Evolutionary conservation across 2,113 vertebrate genomes (phyloP).

Genomic region (Cheilinus undulatus): DNA sequence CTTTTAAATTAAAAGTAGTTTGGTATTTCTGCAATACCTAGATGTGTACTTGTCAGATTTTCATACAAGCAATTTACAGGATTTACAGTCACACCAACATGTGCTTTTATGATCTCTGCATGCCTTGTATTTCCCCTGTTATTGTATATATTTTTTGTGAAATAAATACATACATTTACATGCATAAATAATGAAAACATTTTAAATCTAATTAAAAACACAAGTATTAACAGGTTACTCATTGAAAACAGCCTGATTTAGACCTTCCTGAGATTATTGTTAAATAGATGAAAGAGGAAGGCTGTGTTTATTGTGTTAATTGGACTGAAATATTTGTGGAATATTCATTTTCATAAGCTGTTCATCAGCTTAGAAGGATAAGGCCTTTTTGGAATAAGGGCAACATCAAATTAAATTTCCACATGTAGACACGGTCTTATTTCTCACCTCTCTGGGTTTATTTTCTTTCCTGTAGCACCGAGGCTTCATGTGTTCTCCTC

Average conservation of each 20-base stretch:
- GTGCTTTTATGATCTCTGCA: too few species aligned
- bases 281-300: not conserved
- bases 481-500: conserved; percentile 11
- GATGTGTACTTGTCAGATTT: too few species aligned
- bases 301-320: not conserved
- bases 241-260: not conserved
- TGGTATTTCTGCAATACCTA: too few species aligned
- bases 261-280: not conserved
- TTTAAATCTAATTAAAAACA: not conserved
- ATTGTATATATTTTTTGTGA: too few species aligned
- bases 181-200: too few species aligned
- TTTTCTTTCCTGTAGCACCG: not conserved
- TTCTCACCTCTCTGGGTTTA: not conserved
- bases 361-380: not conserved
- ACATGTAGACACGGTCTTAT: not conserved
- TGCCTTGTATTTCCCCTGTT: too few species aligned
- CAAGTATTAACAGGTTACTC: not conserved
- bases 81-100: too few species aligned
- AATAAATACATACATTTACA: too few species aligned
- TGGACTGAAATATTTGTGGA: not conserved
- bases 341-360: not conserved
- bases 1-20: too few species aligned
- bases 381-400: not conserved
- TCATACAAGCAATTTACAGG: too few species aligned
- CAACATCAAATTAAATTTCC: not conserved